These are phyloP conservation scores for Eulacestoma nigropectus DNA, from an alignment of 2,113 vertebrate genomes.

Conservation along the genomic window DNA sequence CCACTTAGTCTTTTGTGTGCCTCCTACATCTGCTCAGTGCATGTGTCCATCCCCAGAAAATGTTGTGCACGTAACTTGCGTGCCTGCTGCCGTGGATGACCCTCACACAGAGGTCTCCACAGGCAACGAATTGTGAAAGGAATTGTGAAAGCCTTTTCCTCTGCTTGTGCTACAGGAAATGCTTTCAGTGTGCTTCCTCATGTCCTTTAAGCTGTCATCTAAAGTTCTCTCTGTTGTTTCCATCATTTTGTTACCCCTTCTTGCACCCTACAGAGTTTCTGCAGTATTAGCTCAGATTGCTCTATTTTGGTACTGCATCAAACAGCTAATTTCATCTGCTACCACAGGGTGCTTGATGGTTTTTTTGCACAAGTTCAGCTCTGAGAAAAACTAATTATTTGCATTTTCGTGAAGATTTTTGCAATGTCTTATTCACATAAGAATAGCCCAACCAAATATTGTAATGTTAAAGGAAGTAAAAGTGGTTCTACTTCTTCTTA, in stretches of 20 bases:
- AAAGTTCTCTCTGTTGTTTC: not conserved
- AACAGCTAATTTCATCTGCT: not conserved
- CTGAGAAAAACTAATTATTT: not conserved
- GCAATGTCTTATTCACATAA: not conserved
- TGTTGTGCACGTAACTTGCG: rapidly evolving
- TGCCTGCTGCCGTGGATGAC: not conserved
- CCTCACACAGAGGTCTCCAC: not conserved
- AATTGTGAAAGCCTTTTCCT: not conserved
- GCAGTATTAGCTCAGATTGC: not conserved
- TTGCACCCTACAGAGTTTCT: not conserved
- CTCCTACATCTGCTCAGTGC: not conserved
- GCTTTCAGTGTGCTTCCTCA: not conserved
- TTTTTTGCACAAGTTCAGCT: not conserved
- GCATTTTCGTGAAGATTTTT: not conserved
- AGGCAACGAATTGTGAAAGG: not conserved
- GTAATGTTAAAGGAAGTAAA: not conserved
- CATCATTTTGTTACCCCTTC: not conserved
- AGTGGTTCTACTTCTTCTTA: not conserved
- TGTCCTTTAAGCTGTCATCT: not conserved
- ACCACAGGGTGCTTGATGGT: not conserved
- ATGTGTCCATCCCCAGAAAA: not conserved
- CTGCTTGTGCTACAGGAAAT: not conserved
- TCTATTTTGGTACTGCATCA: not conserved
- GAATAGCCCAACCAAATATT: not conserved
- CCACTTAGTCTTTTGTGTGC: not conserved